These are phyloP conservation scores for Clusia tigrina DNA, from an alignment of 2,888 invertebrate genomes.

Conservation along the genomic window DNA sequence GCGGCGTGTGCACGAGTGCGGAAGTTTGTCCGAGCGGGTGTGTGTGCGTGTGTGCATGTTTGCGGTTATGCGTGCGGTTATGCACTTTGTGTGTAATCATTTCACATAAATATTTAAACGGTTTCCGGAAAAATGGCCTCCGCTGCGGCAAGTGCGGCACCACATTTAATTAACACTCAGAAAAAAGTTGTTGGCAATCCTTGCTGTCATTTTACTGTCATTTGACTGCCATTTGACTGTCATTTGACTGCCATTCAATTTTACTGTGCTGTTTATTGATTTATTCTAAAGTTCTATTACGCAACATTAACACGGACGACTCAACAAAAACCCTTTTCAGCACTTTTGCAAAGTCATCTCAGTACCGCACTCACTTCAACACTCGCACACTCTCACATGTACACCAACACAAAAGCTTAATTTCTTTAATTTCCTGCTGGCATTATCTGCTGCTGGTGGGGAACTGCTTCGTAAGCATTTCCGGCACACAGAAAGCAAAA, in stretches of 20 bases:
- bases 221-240: neutral
- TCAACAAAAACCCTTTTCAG: neutral
- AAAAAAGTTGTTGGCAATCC: neutral
- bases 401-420: neutral
- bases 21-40: neutral
- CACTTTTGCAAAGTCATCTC: neutral
- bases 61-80: neutral
- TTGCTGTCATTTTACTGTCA: neutral
- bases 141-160: constrained; percentile 2
- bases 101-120: constrained; percentile 23
- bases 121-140: constrained; percentile 24
- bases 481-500: neutral
- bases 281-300: neutral
- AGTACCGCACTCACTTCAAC: too few relatives aligned
- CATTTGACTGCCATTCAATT: too few relatives aligned
- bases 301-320: too few relatives aligned
- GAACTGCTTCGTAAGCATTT: neutral
- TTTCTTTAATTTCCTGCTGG: neutral
- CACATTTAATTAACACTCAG: neutral
- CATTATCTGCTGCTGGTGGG: neutral
- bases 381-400: neutral
- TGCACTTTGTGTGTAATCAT: constrained; percentile 12
- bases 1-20: neutral
- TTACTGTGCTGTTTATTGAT: too few relatives aligned
- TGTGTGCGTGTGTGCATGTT: neutral